A percentile compares a stretch with the other conserved stretches of the same genome.
These are phyloP conservation scores for Trinectes maculatus DNA, from an alignment of 2,113 vertebrate species.

Conservation along the genomic window DNA sequence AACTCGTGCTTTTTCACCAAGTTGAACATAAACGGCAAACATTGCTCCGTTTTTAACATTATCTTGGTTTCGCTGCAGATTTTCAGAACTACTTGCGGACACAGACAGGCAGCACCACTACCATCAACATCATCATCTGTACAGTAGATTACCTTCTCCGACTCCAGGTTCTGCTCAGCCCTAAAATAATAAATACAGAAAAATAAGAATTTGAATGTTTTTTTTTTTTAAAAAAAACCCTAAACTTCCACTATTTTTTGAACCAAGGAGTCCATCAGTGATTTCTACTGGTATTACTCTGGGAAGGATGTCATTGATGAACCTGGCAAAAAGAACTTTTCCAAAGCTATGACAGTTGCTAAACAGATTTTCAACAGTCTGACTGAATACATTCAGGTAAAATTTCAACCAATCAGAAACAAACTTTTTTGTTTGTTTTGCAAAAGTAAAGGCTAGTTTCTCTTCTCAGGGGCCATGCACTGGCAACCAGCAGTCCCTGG, in stretches of 20 bases:
- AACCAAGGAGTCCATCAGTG: constrained; percentile 93
- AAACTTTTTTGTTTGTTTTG: neutral
- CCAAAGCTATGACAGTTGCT: constrained; percentile 95
- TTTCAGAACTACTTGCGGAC: constrained; percentile 96
- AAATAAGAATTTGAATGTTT: no score
- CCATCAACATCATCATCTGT: constrained; percentile 96
- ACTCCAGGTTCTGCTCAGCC: constrained; percentile 87
- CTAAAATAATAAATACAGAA: no score
- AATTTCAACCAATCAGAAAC: neutral
- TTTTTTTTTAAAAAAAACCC: no score
- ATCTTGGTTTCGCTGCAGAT: constrained; percentile 76
- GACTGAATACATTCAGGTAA: constrained; percentile 96
- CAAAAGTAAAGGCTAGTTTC: constrained; percentile 8
- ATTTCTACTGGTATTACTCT: constrained; percentile 99
- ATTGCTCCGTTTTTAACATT: neutral
- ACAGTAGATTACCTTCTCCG: constrained; percentile 95
- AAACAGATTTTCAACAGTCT: constrained; percentile 97
- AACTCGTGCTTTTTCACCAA: neutral
- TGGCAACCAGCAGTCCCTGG: constrained; percentile 96
- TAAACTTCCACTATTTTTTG: no score
- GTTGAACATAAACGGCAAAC: neutral
- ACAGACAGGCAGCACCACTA: constrained; percentile 93
- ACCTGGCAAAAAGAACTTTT: constrained; percentile 95
- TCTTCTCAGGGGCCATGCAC: constrained; percentile 90
- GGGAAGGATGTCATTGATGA: constrained; percentile 95